Evolutionary conservation across 2,113 vertebrate genomes (phyloP).

Genomic region (Rattus norvegicus): DNA sequence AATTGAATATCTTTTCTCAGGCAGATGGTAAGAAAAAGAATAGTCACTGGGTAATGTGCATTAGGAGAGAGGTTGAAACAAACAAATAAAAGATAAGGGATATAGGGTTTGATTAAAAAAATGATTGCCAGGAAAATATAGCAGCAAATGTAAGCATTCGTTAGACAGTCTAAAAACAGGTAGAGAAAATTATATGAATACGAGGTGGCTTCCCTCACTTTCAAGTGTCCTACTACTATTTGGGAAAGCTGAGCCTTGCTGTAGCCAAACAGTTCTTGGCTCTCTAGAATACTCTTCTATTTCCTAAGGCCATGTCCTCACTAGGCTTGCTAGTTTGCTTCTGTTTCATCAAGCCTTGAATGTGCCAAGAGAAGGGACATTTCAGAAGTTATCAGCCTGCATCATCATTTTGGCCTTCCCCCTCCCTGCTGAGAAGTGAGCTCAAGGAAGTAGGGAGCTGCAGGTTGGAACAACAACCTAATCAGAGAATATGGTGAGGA

Average conservation of each 20-base stretch:
- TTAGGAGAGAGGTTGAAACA: background rate
- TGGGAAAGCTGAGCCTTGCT: background rate
- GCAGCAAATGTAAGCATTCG: constrained; percentile 3
- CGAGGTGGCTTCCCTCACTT: background rate
- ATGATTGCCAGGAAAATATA: background rate
- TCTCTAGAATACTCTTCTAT: background rate
- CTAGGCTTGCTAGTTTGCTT: background rate
- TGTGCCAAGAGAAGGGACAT: background rate
- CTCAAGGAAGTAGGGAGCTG: background rate
- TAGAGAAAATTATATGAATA: background rate
- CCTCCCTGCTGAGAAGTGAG: background rate
- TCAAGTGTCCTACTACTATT: constrained; percentile 33
- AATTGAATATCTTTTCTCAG: background rate
- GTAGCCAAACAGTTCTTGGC: background rate
- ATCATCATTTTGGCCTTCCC: constrained; percentile 19
- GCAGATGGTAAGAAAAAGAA: background rate
- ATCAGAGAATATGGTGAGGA: constrained; percentile 27
- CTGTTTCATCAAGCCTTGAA: constrained; percentile 52
- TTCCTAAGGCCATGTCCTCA: background rate
- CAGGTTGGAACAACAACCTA: constrained; percentile 54
- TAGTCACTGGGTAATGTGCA: background rate
- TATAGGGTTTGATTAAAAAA: background rate
- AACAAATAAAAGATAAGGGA: background rate
- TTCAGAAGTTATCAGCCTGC: constrained; percentile 47
- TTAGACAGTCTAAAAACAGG: background rate